Evolutionary conservation across 1,140 invertebrate species (phyloP).

Genomic region (Orussus abietinus): DNA sequence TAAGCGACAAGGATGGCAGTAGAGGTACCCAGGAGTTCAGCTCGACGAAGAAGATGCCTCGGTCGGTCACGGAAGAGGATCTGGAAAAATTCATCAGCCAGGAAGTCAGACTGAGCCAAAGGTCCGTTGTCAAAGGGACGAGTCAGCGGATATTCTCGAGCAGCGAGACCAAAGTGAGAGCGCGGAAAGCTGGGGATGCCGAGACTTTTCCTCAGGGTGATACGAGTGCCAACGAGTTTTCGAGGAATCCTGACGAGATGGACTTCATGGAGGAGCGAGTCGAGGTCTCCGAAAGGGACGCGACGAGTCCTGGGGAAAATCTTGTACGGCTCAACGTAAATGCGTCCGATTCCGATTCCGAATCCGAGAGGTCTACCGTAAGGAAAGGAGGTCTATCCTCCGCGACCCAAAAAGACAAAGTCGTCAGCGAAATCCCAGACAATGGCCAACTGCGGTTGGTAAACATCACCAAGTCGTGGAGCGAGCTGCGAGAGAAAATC

Average conservation of each 20-base stretch:
- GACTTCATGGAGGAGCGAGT: no score
- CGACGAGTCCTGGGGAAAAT: neutral
- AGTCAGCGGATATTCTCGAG: no score
- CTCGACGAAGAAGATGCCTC: no score
- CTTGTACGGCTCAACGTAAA: constrained; percentile 13
- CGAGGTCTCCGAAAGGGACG: constrained; percentile 7
- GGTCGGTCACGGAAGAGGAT: neutral
- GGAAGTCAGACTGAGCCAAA: constrained; percentile 1
- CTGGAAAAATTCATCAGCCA: constrained; percentile 4
- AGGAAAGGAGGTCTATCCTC: no score
- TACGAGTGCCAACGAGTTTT: no score
- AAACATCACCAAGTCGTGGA: constrained; percentile 20
- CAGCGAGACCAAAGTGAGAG: no score
- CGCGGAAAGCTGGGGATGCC: no score
- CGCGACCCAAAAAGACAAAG: no score
- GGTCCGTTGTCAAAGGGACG: constrained; percentile 3
- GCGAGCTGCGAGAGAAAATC: constrained; percentile 16
- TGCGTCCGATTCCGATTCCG: constrained; percentile 10
- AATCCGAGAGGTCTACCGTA: constrained; percentile 8
- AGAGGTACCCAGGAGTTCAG: no score
- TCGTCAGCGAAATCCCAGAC: constrained; percentile 2
- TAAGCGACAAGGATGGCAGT: no score
- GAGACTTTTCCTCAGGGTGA: no score
- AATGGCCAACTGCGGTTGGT: constrained; percentile 10
- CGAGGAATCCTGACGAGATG: no score